A percentile compares a stretch with the other conserved stretches of the same genome.
Evolutionary conservation across 2,888 invertebrate species (phyloP).

Genomic region (Adineta ricciae): DNA sequence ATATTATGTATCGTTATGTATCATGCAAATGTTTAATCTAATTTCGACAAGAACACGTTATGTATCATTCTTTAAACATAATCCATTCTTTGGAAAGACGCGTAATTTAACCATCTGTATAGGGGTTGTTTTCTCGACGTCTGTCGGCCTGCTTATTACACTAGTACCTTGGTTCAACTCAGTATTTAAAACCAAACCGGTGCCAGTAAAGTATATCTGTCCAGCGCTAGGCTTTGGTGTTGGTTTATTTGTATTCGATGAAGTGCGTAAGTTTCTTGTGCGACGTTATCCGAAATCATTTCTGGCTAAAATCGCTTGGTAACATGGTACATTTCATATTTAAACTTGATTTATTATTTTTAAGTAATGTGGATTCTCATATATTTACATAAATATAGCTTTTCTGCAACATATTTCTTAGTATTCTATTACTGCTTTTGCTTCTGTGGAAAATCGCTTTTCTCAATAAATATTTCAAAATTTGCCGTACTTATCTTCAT

Average conservation of each 20-base stretch:
- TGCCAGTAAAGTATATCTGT: slow-evolving; percentile 24
- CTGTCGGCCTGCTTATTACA: slow-evolving; percentile 1
- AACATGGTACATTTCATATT: too few species aligned
- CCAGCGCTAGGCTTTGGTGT: slow-evolving; percentile 18
- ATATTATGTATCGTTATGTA: neutral
- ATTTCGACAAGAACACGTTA: slow-evolving; percentile 21
- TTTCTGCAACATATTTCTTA: too few species aligned
- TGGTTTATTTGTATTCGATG: slow-evolving; percentile 25
- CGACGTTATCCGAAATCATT: neutral
- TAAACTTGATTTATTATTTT: too few species aligned
- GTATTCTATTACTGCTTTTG: too few species aligned
- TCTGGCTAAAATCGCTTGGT: too few species aligned
- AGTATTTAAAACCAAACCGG: slow-evolving; percentile 24
- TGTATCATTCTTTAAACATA: slow-evolving; percentile 21
- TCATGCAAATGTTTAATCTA: slow-evolving; percentile 28
- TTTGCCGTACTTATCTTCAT: too few species aligned
- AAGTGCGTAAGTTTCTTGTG: slow-evolving; percentile 25
- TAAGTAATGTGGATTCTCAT: too few species aligned
- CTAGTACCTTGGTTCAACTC: slow-evolving; percentile 14
- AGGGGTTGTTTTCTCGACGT: neutral
- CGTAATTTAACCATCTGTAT: slow-evolving; percentile 22
- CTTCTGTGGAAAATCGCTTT: too few species aligned
- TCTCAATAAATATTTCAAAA: too few species aligned
- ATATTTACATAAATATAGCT: too few species aligned
- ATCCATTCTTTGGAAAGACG: neutral